Base-by-base conservation (phyloP, 2,797 vertebrate genomes). In the Lacerta agilis region DNA sequence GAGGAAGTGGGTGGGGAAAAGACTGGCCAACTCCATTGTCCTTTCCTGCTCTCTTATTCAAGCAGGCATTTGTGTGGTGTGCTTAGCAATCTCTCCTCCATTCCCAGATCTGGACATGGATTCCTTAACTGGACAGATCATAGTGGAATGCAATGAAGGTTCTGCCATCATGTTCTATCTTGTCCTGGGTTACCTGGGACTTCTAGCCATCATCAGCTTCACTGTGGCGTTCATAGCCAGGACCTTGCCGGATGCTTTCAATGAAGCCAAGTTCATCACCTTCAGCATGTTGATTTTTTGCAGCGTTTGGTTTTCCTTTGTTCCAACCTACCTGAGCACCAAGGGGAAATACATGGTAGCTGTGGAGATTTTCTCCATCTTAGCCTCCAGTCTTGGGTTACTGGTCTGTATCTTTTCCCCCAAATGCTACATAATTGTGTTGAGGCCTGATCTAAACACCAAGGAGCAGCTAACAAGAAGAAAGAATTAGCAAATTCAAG, bases 221-320 rank as follows among this genome's bases (percentile, higher is more conserved):
- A 55, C 49, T 55, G 49, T 55, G 49, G 49, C 49, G 15, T 55
- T 55, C 49, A 55, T 55, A 15, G 49, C 49, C 49, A 55, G 49
- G 49, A 55, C 49, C 13, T 55, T 55, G 49, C 49, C 49, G 3
- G 49, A 55, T 55, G 49, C 49, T 55, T 55, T 55, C 49, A 55
- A 55, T 15, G 49, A 55, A 55, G 49, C 49, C 13, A 55, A 55
- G 13, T 55, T 55, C 49, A 55, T 55, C 13, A 55, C 82, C 69
- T 84, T 84, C 69, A 84, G 82, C 49, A 84, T 84, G 71, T 0
- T 84, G 71, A 58, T 84, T 33, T 84, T 84, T 41, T 84, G 71
- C 49, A 84, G 71, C 29, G 49, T 84, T 58, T 84, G 82, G 82
- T 25, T 84, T 9, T 36, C 45, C 27, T 84, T 84, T 17, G 69